phyloP scores from a whole-genome alignment of 2,113 vertebrate species.

The Cyprinus carpio region DNA sequence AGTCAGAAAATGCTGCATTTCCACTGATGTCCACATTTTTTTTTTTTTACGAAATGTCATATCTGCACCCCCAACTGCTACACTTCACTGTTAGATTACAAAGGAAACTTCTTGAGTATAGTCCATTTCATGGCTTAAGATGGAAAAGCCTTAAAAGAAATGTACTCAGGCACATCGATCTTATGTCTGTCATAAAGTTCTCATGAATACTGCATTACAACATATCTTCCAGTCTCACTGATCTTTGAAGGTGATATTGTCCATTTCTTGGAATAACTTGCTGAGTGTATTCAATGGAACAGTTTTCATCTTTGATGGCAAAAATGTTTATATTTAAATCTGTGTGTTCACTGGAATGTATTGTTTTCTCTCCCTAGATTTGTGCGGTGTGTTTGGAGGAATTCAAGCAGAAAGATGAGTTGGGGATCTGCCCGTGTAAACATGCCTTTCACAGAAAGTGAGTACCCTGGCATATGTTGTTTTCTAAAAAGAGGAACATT shows the following conservation, averaged over 20 bases:
- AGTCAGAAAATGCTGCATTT: background rate
- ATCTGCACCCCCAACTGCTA: background rate
- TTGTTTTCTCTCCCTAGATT: conserved; percentile 77
- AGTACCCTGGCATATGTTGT: conserved; percentile 66
- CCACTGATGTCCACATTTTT: background rate
- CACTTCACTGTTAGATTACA: background rate
- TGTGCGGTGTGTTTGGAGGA: conserved; percentile 98
- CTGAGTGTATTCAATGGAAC: background rate
- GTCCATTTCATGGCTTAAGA: background rate
- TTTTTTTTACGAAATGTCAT: background rate
- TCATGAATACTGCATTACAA: background rate
- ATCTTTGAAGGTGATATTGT: background rate
- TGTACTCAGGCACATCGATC: background rate
- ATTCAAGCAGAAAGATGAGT: conserved; percentile 96
- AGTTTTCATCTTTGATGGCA: background rate
- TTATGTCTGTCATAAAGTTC: background rate
- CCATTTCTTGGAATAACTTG: background rate
- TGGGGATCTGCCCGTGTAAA: conserved; percentile 98
- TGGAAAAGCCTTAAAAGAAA: background rate
- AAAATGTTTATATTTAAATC: background rate
- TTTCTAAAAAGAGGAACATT: background rate
- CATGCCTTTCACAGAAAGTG: conserved; percentile 99
- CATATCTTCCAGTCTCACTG: background rate
- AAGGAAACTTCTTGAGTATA: background rate
- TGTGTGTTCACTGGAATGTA: background rate